phyloP scores from a whole-genome alignment of 2,888 invertebrate species.

The Theodoxus fluviatilis region DNA sequence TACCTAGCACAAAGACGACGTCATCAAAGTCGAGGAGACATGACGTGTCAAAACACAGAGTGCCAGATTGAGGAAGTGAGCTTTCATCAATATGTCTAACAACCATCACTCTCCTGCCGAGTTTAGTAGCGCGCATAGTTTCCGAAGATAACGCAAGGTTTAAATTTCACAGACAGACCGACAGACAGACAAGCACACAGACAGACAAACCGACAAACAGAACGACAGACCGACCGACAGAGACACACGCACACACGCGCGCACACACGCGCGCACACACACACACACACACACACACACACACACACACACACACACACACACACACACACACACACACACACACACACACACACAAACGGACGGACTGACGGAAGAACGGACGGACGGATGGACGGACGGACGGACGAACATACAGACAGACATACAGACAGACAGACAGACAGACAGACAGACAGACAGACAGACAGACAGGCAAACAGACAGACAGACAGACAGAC shows the following conservation, averaged over 20 bases:
- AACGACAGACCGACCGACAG: too few relatives aligned
- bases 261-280: too few relatives aligned
- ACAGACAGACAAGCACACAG: neutral
- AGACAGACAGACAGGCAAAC: conserved; percentile 5
- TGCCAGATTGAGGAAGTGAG: too few relatives aligned
- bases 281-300: conserved; percentile 6
- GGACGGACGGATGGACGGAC: neutral
- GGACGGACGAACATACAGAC: neutral
- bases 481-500: neutral
- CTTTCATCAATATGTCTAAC: too few relatives aligned
- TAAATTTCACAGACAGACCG: conserved; percentile 1
- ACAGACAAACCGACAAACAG: too few relatives aligned
- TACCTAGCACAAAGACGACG: too few relatives aligned
- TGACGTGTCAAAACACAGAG: too few relatives aligned
- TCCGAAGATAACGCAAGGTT: neutral
- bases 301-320: neutral
- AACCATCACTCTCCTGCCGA: too few relatives aligned
- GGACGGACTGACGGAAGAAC: neutral
- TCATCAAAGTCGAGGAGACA: too few relatives aligned
- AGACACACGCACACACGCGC: too few relatives aligned
- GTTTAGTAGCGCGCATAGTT: conserved; percentile 3
- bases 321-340: conserved; percentile 4
- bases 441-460: conserved; percentile 2
- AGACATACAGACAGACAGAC: conserved; percentile 1
- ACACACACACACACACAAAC: conserved; percentile 2